phyloP scores from a whole-genome alignment of 2,113 vertebrate species.

The Lophura nycthemera region DNA sequence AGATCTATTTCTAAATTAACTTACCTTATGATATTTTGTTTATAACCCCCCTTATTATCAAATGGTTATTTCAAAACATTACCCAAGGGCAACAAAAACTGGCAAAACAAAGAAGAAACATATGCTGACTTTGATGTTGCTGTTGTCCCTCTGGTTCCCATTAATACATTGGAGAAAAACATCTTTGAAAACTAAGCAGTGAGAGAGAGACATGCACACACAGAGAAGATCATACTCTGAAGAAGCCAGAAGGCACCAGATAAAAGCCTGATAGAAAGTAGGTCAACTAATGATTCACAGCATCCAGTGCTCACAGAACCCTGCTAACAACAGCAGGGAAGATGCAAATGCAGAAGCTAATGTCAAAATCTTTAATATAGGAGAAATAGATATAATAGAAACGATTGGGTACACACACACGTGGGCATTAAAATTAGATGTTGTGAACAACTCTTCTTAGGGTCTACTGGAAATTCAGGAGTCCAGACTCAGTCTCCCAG shows the following conservation, averaged over 20 bases:
- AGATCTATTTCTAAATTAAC: neutral
- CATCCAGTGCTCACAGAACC: conserved; percentile 6
- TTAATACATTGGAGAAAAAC: conserved; percentile 29
- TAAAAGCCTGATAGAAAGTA: conserved; percentile 67
- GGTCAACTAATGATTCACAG: conserved; percentile 66
- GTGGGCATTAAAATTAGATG: neutral
- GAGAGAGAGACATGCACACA: neutral
- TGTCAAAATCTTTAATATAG: neutral
- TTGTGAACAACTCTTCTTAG: neutral
- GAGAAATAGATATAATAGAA: neutral
- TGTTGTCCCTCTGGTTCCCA: neutral
- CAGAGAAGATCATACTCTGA: conserved; percentile 23
- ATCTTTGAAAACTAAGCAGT: conserved; percentile 41
- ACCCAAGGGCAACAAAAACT: neutral
- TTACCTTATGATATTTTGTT: neutral
- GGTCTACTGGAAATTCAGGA: neutral
- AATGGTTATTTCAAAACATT: neutral
- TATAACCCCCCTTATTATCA: neutral
- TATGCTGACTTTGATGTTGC: conserved; percentile 25
- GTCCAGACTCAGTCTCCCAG: neutral
- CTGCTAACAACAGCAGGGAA: conserved; percentile 28
- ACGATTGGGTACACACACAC: neutral
- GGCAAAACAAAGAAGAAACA: conserved; percentile 40
- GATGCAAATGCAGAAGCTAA: conserved; percentile 22
- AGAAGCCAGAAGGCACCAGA: conserved; percentile 59